These are phyloP conservation scores for Thunnus maccoyii DNA, from an alignment of 2,113 vertebrate species.

Conservation along the genomic window DNA sequence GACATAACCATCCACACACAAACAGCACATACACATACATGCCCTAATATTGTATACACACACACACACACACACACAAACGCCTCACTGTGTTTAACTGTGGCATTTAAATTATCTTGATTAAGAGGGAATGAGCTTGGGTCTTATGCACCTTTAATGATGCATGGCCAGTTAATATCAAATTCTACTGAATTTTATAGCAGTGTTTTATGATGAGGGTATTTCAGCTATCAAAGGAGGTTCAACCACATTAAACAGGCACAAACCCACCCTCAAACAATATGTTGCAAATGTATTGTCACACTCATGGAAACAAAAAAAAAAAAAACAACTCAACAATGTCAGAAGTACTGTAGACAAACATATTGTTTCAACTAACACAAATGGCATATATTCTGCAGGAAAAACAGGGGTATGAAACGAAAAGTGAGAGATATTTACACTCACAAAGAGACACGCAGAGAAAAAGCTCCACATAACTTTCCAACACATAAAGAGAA, in stretches of 20 bases:
- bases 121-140: constrained; percentile 44
- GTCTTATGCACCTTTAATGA: constrained; percentile 62
- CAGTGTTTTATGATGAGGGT: constrained; percentile 50
- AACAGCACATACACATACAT: not conserved
- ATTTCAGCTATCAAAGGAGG: constrained; percentile 22
- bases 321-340: too few species aligned
- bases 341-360: not conserved
- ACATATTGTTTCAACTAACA: not conserved
- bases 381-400: not conserved
- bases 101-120: constrained; percentile 55
- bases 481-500: constrained; percentile 37
- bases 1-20: not conserved
- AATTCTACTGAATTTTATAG: constrained; percentile 38
- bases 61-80: too few species aligned
- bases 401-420: constrained; percentile 4
- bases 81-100: constrained; percentile 13
- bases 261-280: constrained; percentile 15
- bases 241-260: constrained; percentile 31
- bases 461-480: constrained; percentile 37
- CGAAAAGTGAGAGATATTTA: constrained; percentile 28
- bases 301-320: not conserved
- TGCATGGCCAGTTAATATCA: constrained; percentile 39
- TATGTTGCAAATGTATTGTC: not conserved
- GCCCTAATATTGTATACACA: not conserved
- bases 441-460: constrained; percentile 8